These are phyloP conservation scores for Morpho achilles DNA, from an alignment of 2,888 invertebrate species.

Conservation along the genomic window DNA sequence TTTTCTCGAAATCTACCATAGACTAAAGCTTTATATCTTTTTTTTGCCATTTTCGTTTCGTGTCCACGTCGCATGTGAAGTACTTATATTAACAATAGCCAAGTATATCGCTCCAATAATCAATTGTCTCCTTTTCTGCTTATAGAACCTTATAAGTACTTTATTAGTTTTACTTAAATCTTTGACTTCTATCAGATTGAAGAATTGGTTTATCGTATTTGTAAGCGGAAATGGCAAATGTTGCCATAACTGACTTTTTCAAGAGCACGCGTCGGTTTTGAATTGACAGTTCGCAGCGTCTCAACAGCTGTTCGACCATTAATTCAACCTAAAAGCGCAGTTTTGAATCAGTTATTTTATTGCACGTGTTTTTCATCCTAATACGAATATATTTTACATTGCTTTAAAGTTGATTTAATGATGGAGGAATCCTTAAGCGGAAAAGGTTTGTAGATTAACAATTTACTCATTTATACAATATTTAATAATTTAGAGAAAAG, in stretches of 20 bases:
- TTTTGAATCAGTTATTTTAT: constrained; percentile 43
- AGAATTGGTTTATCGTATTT: constrained; percentile 7
- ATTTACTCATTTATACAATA: neutral
- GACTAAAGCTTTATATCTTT: too few relatives aligned
- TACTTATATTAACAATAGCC: too few relatives aligned
- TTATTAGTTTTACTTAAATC: too few relatives aligned
- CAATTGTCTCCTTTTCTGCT: neutral
- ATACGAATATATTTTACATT: constrained; percentile 24
- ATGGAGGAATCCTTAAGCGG: constrained; percentile 61
- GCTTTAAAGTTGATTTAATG: constrained; percentile 26
- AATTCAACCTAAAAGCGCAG: constrained; percentile 44
- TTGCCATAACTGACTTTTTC: constrained; percentile 36
- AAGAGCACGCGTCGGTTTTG: constrained; percentile 45
- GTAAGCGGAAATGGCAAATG: constrained; percentile 30
- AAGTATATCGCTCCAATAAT: too few relatives aligned
- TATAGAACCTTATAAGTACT: neutral
- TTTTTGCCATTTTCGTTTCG: too few relatives aligned
- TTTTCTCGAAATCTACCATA: too few relatives aligned
- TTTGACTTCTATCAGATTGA: neutral
- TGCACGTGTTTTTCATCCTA: constrained; percentile 52
- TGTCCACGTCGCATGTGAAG: too few relatives aligned
- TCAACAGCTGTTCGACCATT: constrained; percentile 67
- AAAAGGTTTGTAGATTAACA: constrained; percentile 46
- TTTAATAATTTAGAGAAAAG: constrained; percentile 19
- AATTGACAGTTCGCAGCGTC: constrained; percentile 69